Evolutionary conservation across 2,888 invertebrate species (phyloP).

Genomic region (Cyrtodaria siliqua): DNA sequence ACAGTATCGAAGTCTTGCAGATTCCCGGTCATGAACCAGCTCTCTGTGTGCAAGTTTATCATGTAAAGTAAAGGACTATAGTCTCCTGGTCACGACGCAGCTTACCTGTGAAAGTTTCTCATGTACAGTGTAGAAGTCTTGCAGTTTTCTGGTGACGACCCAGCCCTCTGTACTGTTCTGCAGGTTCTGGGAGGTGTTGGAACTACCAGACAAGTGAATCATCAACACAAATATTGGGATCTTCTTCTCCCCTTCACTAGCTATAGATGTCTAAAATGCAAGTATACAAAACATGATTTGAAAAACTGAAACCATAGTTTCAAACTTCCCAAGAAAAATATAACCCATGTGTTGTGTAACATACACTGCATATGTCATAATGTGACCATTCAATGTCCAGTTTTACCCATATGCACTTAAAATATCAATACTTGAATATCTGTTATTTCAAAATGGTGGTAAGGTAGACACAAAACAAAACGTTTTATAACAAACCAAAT

Average conservation of each 20-base stretch:
- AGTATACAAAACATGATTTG: not conserved
- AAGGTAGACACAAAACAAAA: too few species aligned
- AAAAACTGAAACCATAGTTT: too few species aligned
- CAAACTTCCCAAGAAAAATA: too few species aligned
- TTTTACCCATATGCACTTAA: too few species aligned
- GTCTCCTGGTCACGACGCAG: slow-evolving; percentile 86
- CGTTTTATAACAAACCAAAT: too few species aligned
- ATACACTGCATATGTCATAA: too few species aligned
- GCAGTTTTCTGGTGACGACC: slow-evolving; percentile 86
- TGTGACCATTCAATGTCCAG: too few species aligned
- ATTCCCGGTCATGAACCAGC: too few species aligned
- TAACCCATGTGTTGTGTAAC: too few species aligned
- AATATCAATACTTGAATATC: too few species aligned
- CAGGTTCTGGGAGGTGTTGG: slow-evolving; percentile 56
- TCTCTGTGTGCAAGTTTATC: slow-evolving; percentile 89
- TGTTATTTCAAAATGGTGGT: too few species aligned
- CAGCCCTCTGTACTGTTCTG: slow-evolving; percentile 85
- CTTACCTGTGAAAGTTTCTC: slow-evolving; percentile 89
- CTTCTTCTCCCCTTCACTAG: slow-evolving; percentile 88
- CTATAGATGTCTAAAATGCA: slow-evolving; percentile 24
- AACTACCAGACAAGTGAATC: slow-evolving; percentile 79
- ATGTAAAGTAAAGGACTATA: slow-evolving; percentile 92
- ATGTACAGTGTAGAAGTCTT: slow-evolving; percentile 92
- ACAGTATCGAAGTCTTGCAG: too few species aligned
- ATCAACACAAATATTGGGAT: slow-evolving; percentile 82